Evolutionary conservation across 2,888 invertebrate species (phyloP).

Genomic region (Eueremaeus valkanovi): DNA sequence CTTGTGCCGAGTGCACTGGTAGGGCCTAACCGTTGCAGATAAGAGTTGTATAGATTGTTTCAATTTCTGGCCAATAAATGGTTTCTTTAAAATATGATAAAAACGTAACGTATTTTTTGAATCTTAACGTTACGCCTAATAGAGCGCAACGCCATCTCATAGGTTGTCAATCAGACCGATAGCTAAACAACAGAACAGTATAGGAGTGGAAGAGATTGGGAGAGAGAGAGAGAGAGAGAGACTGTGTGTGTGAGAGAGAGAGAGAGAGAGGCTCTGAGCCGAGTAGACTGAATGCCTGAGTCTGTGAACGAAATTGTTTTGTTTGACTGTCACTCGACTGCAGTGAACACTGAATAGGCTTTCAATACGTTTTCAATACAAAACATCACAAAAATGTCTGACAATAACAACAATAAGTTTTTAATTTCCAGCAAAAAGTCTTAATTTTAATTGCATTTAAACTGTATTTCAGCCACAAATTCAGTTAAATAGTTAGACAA

Average conservation of each 20-base stretch:
- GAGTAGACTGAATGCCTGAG: too few species aligned
- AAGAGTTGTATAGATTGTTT: too few species aligned
- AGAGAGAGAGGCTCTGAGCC: too few species aligned
- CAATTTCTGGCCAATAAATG: too few species aligned
- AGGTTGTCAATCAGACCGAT: not conserved
- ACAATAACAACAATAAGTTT: not conserved
- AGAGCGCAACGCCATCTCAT: not conserved
- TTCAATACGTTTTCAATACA: not conserved
- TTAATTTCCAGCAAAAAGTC: not conserved
- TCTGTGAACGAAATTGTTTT: not conserved
- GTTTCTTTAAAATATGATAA: not conserved
- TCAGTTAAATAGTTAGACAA: not conserved
- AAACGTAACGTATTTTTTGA: not conserved
- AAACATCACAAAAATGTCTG: slow-evolving; percentile 7
- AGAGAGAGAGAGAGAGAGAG: too few species aligned
- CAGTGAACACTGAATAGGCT: not conserved
- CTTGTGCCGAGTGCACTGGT: too few species aligned
- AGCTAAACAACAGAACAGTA: too few species aligned
- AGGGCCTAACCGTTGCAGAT: too few species aligned
- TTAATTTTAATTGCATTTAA: too few species aligned
- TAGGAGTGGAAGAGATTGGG: too few species aligned
- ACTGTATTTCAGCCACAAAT: not conserved
- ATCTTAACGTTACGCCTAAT: not conserved
- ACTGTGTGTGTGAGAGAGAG: too few species aligned
- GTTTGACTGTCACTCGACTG: not conserved